These are phyloP conservation scores for Sinocyclocheilus maitianheensis DNA, from an alignment of 2,113 vertebrate species.

Conservation along the genomic window DNA sequence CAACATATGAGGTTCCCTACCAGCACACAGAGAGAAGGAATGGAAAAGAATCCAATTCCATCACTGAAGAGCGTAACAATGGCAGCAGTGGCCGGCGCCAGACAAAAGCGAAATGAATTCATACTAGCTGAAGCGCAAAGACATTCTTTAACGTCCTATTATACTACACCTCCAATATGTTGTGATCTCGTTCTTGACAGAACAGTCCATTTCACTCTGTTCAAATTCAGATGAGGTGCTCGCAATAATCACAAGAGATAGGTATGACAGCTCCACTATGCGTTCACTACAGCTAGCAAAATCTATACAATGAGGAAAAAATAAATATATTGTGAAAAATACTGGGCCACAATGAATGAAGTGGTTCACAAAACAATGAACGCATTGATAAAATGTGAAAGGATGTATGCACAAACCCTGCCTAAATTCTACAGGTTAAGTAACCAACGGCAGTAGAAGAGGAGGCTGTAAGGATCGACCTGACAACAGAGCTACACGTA, in stretches of 20 bases:
- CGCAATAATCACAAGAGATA: conserved; percentile 57
- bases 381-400: conserved; percentile 46
- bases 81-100: conserved; percentile 42
- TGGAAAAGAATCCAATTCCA: conserved; percentile 57
- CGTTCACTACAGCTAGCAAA: conserved; percentile 29
- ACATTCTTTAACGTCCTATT: conserved; percentile 61
- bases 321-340: conserved; percentile 8
- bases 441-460: too few relatives aligned
- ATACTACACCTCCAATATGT: conserved; percentile 49
- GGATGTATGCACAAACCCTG: neutral
- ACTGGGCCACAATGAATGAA: conserved; percentile 49
- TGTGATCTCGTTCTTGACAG: conserved; percentile 59
- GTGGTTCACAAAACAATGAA: conserved; percentile 54
- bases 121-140: conserved; percentile 53
- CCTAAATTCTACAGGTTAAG: neutral
- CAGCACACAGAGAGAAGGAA: conserved; percentile 21
- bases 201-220: conserved; percentile 46
- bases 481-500: neutral
- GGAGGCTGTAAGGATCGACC: too few relatives aligned
- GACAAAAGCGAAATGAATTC: conserved; percentile 61
- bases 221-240: conserved; percentile 49
- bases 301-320: conserved; percentile 49
- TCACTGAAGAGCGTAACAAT: conserved; percentile 54
- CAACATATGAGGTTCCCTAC: conserved; percentile 50
- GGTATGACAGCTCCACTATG: conserved; percentile 51